Conservation (phyloP, 2,113 vertebrate species). For the Silurus asotus region DNA sequence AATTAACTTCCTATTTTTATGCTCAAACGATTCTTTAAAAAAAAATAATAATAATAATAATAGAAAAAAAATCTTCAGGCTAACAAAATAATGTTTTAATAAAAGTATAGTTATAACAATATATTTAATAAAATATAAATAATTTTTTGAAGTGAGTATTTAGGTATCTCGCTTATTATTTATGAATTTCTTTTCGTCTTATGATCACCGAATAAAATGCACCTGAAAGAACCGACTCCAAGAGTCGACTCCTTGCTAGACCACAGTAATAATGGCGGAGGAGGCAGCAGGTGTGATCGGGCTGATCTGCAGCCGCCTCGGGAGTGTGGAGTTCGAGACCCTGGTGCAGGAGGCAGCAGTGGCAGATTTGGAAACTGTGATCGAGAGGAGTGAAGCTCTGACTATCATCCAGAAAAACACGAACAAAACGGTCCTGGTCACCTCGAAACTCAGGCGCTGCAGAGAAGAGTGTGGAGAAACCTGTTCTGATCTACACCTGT, state of each 20-base stretch:
- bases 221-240: background rate
- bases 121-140: no score
- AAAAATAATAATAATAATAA: background rate
- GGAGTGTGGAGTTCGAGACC: conserved; percentile 27
- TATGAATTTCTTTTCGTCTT: no score
- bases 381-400: conserved; percentile 6
- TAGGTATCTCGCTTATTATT: no score
- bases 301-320: conserved; percentile 30
- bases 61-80: no score
- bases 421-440: background rate
- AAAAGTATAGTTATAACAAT: no score
- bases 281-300: background rate
- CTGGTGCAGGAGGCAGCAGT: background rate
- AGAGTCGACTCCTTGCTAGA: background rate
- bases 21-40: background rate
- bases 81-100: no score
- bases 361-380: background rate
- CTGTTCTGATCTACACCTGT: conserved; percentile 45
- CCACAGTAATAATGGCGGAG: background rate
- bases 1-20: background rate
- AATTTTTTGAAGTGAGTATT: no score
- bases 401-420: background rate
- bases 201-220: no score
- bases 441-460: conserved; percentile 31
- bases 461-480: background rate